These are phyloP conservation scores for Rattus rattus DNA, from an alignment of 2,113 vertebrate genomes.

Conservation along the genomic window DNA sequence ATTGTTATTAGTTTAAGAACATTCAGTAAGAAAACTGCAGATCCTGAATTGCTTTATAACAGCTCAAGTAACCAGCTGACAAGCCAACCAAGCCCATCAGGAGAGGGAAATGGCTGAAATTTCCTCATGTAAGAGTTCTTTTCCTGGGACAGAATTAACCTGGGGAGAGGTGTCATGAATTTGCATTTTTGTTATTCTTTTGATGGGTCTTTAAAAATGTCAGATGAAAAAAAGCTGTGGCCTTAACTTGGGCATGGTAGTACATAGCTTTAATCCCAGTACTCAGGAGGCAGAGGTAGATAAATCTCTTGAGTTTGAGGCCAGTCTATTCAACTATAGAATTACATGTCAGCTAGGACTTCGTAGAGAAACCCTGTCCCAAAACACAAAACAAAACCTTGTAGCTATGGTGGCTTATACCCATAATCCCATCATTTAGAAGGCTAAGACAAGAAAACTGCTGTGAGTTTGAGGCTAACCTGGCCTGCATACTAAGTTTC, in stretches of 20 bases:
- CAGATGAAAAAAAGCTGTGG: neutral
- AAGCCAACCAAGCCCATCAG: neutral
- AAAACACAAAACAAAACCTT: neutral
- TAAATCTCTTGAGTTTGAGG: neutral
- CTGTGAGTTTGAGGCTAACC: neutral
- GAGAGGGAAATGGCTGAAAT: constrained; percentile 46
- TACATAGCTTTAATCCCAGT: neutral
- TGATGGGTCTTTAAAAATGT: constrained; percentile 22
- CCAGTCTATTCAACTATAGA: neutral
- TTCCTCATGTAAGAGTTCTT: constrained; percentile 41
- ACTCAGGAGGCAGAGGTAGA: neutral
- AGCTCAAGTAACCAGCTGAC: neutral
- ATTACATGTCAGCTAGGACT: neutral
- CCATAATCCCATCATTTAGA: neutral
- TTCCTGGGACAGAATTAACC: constrained; percentile 45
- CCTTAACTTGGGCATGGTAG: neutral
- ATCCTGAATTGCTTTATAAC: constrained; percentile 28
- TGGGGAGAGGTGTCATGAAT: constrained; percentile 56
- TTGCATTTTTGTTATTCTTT: constrained; percentile 47
- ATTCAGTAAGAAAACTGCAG: neutral
- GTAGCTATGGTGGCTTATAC: neutral
- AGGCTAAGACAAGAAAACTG: neutral
- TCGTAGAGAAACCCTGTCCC: neutral
- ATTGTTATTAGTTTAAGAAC: neutral
- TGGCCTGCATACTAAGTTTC: neutral